Base-by-base conservation (phyloP, 2,888 invertebrate species). In the Melolontha melolontha region DNA sequence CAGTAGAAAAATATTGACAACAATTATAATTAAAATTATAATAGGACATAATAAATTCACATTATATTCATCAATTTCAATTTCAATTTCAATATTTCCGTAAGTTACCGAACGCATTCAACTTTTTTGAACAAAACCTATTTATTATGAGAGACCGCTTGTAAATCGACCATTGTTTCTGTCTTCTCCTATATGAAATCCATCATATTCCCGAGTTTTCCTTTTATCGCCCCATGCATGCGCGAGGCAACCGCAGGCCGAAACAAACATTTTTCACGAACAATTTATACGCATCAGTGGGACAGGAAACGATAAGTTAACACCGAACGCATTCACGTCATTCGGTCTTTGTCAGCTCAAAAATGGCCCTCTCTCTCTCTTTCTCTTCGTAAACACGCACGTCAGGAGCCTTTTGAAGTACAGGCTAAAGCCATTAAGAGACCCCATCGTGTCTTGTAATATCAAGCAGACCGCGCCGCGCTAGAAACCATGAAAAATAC, bases 401-500 rank as follows among this genome's bases (percentile, higher is more conserved):
- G 66, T 66, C 66, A 64, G 66, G 66, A 68, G 54, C 64, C 64
- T 66, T 70, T 69, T 67, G 63, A 67, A 67, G 67, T 67, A 70
- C 70, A 70, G 67, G 67, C 67, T 64, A 65, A 70, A 67, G 65
- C 70, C 80, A 80, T 80, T 80, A 80, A 78, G 76, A 76, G 77
- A 75, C 77, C 78, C 79, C 78, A 79, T 77, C 76, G 77, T 72
- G 77, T 75, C 78, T 77, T 79, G 79, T 79, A 79, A 76, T 78
- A 79, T 79, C 79, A 76, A 77, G 75, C 76, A 72, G 75, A 74
- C 76, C 75, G 76, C 39, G 39, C 65, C 39, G 39, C 34, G 65
- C 76, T 78, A 73, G 74, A 76, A 78, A 78, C 78, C 78, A 79
- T 77, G 78, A 79, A 79, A 79, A 79, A 79, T 78, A 75, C 78